Evolutionary conservation across 2,113 vertebrate species (phyloP), one percentile per base, ranked within the genome.

Genomic region (Dissostichus mawsoni): DNA sequence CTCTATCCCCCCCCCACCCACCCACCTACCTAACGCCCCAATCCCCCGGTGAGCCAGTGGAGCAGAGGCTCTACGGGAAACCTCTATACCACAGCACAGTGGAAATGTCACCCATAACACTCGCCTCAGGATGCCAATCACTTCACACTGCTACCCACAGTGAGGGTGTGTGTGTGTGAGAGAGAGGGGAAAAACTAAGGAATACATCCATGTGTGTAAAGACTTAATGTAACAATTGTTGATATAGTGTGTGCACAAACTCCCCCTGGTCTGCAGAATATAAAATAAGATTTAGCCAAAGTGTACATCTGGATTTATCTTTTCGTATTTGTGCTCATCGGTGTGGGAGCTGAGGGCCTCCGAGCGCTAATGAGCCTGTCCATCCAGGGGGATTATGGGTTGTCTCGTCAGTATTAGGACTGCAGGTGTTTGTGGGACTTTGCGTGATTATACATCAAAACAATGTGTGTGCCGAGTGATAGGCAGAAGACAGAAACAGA

Each of bases 61-160:
- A 77, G 74, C 73, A 68, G 74, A 63, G 69, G 55, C 78, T 69
- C 87, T 6, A 73, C 85, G 73, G 85, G 90, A 81, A 63, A 72
- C 69, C 78, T 84, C 83, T 79, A 71, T 73, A 74, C 71, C 81
- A n/a, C 84, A 57, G 69, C 77, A 78, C 80, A 64, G 79, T 79
- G 90, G 75, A 93, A 92, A 91, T 91, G 88, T 93, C 91, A 90
- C 87, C 86, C 80, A 90, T 83, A 91, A 92, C 90, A 88, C 84
- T 90, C 87, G 48, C 77, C 70, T 78, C 87, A 82, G 90, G 88
- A 81, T 48, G 87, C 83, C 91, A 88, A 89, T 89, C 89, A 87
- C 81, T 88, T 76, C 84, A 69, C 74, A 69, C 59, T 73, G 67
- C 77, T 65, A 70, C 78, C 84, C 74, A 67, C 69, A 11, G 82